Evolutionary conservation across 2,888 invertebrate genomes (phyloP), one percentile per base, ranked within the genome.

Genomic region (Drosophila paracracens): DNA sequence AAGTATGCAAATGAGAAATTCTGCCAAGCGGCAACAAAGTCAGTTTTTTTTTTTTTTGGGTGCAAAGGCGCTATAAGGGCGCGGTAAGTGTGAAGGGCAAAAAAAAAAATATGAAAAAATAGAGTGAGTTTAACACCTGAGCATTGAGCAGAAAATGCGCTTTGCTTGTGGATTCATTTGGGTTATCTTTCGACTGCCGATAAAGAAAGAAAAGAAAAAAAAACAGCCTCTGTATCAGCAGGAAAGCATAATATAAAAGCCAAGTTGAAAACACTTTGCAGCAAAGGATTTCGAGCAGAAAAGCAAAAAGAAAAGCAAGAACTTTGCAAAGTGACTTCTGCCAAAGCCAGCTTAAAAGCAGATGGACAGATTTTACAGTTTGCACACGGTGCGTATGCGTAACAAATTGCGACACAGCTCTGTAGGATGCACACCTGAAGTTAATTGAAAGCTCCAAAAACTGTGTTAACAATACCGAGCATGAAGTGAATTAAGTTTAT

Each of bases 1-100:
- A 86, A 87, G 88, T 86, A 86, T 86, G 85, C 82, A 86, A 86
- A 86, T 89, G 71, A 79, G 76, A 59, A 46, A 68, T 81, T 67
- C 74, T 74, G 71, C 27, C 68, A 81, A 59, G 61, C 74, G 77
- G 57, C 70, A 68, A 65, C 71, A 75, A 71, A 68, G 65, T 63
- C 56, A 29, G 59, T 4, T 27, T 74, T 2, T 27, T 74, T 21
- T 38, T 65, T 70, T 53, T 29, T 40, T 18, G 18, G 63, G 48
- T 53, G 31, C 38, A 60, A 61, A 50, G 46, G n/a, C n/a, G 43
- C 33, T 53, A 31, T 25, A 29, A n/a, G 40, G 53, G 68, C 33
- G 35, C 31, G 53, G 63, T 63, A 70, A 63, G 71, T 77, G 72
- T 68, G 72, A 74, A 56, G n/a, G 4, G 0, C 29, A 62, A 46